Evolutionary conservation across 1,140 invertebrate species (phyloP), one percentile per base, ranked within the genome.

Genomic region (Cyrtorhinus lividipennis): DNA sequence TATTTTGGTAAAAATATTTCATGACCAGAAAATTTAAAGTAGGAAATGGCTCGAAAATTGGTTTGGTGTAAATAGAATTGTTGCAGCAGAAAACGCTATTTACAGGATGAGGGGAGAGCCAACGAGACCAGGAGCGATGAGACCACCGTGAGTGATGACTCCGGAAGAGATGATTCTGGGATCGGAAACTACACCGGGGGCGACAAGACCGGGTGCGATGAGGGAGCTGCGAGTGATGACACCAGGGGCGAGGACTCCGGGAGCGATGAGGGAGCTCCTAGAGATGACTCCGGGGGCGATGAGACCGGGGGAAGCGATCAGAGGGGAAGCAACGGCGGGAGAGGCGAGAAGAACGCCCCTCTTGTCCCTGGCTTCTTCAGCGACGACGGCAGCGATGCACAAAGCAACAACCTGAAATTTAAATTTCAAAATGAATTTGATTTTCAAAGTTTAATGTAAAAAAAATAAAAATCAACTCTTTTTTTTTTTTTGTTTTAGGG

Each of bases 121-220:
- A 24, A 57, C 56, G 56, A 57, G 1, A 23, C 56, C 56, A 57
- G 56, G 24, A 57, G 56, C 18, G 56, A 57, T 24, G 56, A 57
- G 18, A 15, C 18, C 24, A 2, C 56, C 24, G 3, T 13, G 15
- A 1, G 18, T 24, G 15, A 57, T 24, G 2, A 57, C 5, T 24
- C 18, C 24, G 56, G 56, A 13, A 24, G 15, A 15, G 2, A 57
- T 5, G 18, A 13, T 13, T 57, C 56, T 24, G 56, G 3, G 56
- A n/a, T n/a, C n/a, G 24, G 56, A 18, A 22, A 57, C 56, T 3
- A 57, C 20, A 3, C 56, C 56, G 15, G 56, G 56, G 15, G 56
- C 18, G 56, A 57, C 18, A 24, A 57, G 20, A 24, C 18, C 24
- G 13, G 18, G 18, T 15, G 56, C 56, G 38, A 44, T n/a, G 8